Conservation (phyloP, 2,888 invertebrate genomes). For the Labia minor region DNA sequence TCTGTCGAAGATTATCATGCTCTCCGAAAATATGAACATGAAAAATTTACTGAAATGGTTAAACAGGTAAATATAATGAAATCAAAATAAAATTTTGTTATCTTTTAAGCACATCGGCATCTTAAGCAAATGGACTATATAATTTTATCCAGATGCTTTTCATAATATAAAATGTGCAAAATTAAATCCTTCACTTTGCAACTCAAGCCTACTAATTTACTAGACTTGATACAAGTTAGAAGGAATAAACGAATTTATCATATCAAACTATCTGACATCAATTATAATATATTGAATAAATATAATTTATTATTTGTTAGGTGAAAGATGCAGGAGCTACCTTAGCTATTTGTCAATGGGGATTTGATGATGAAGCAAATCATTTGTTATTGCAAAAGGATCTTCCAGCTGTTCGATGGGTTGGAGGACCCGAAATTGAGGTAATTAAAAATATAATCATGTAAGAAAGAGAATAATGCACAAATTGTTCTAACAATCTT, state of each 20-base stretch:
- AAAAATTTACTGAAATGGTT: conserved; percentile 93
- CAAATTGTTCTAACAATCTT: conserved; percentile 5
- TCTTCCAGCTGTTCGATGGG: conserved; percentile 96
- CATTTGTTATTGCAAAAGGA: conserved; percentile 84
- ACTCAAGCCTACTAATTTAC: conserved; percentile 9
- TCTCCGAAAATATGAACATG: conserved; percentile 83
- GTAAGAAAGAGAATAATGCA: too few species aligned
- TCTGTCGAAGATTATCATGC: conserved; percentile 91
- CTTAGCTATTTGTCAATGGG: conserved; percentile 98
- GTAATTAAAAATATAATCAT: conserved; percentile 33
- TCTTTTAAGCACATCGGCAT: background rate
- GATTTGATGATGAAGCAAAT: conserved; percentile 99
- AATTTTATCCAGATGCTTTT: background rate
- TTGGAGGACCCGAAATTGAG: conserved; percentile 98
- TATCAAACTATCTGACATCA: background rate
- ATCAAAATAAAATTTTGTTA: conserved; percentile 15
- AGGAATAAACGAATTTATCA: background rate
- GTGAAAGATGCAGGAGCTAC: conserved; percentile 86
- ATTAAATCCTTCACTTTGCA: background rate
- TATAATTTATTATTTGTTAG: conserved; percentile 29
- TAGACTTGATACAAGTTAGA: conserved; percentile 26
- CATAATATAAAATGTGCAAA: background rate
- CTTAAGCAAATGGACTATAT: background rate
- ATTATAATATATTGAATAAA: background rate
- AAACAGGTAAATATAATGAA: conserved; percentile 42